phyloP scores from a whole-genome alignment of 2,888 invertebrate genomes.

The Eulithis prunata region DNA sequence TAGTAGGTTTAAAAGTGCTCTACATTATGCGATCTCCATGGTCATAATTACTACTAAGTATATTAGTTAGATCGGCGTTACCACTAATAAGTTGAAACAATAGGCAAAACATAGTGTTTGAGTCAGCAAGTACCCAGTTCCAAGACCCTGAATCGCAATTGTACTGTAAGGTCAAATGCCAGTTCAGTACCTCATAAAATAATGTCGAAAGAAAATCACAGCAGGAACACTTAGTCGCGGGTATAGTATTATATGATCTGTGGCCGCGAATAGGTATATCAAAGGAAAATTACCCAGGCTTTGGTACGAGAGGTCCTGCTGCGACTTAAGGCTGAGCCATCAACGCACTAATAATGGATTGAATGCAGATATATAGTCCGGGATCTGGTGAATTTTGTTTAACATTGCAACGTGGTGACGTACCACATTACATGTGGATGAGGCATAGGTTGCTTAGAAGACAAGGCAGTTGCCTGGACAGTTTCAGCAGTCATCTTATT shows the following conservation, averaged over 20 bases:
- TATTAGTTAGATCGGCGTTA: too few species aligned
- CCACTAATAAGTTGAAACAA: neutral
- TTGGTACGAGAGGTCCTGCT: conserved; percentile 26
- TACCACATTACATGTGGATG: neutral
- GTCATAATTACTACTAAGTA: too few species aligned
- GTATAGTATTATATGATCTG: neutral
- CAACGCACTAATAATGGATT: conserved; percentile 22
- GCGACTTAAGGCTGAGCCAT: conserved; percentile 21
- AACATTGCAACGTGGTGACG: neutral
- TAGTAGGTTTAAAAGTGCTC: too few species aligned
- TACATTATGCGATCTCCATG: too few species aligned
- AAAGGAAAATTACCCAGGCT: conserved; percentile 39
- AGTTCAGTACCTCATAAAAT: conserved; percentile 22
- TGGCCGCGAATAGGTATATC: conserved; percentile 8
- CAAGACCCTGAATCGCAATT: conserved; percentile 16
- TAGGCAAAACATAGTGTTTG: neutral
- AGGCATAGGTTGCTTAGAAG: neutral
- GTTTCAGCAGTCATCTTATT: neutral
- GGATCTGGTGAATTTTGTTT: conserved; percentile 11
- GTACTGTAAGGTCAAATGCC: conserved; percentile 22
- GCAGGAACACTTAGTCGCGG: conserved; percentile 26
- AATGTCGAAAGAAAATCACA: conserved; percentile 24
- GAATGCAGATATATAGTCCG: conserved; percentile 28
- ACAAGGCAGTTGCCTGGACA: neutral
- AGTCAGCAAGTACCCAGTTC: conserved; percentile 12